These are phyloP conservation scores for Halichoeres trimaculatus DNA, from an alignment of 2,113 vertebrate species.

Conservation along the genomic window DNA sequence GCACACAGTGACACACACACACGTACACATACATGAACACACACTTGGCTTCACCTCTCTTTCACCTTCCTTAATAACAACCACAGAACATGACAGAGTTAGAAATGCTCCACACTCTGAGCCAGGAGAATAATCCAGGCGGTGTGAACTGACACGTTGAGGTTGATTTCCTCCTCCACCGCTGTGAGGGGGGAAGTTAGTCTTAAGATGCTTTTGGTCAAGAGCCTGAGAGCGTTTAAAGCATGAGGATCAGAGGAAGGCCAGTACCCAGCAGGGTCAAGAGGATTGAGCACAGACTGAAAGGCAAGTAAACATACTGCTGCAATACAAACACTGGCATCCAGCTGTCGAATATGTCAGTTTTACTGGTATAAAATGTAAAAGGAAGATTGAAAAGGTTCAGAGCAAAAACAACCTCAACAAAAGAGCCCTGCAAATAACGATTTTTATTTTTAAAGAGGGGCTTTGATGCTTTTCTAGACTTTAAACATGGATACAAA, in stretches of 20 bases:
- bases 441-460: too few relatives aligned
- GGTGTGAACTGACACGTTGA: constrained; percentile 4
- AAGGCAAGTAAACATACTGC: background rate
- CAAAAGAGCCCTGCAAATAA: too few relatives aligned
- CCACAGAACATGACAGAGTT: background rate
- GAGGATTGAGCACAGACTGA: constrained; percentile 4
- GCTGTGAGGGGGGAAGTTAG: constrained; percentile 4
- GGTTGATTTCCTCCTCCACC: background rate
- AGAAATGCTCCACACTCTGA: constrained; percentile 2
- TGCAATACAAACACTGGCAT: too few relatives aligned
- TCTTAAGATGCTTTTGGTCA: constrained; percentile 20
- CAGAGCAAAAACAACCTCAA: too few relatives aligned
- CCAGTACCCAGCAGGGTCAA: background rate
- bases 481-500: too few relatives aligned
- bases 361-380: background rate
- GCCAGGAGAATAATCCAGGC: constrained; percentile 30
- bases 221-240: constrained; percentile 3
- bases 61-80: constrained; percentile 32
- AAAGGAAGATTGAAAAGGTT: too few relatives aligned
- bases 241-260: background rate
- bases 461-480: too few relatives aligned
- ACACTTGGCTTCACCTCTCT: constrained; percentile 23
- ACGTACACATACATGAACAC: constrained; percentile 9
- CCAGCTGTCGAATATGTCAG: background rate
- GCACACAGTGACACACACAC: background rate